Base-by-base conservation (phyloP, 2,113 vertebrate genomes). In the Lagopus muta region DNA sequence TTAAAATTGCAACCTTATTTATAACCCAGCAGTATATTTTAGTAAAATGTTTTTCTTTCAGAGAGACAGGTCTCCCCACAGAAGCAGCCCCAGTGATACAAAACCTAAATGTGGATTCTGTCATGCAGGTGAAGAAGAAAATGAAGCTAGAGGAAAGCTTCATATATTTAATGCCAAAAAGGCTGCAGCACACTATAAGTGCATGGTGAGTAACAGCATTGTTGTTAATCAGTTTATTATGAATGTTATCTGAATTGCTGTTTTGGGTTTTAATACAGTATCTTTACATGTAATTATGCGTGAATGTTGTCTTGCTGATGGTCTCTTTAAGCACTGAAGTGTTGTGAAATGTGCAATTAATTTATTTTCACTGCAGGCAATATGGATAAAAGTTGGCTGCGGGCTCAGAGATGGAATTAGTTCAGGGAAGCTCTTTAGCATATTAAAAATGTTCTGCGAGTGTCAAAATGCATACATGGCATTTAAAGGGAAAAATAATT, bases 171-270 rank as follows among this genome's bases (percentile, higher is more conserved):
- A 98, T 97, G 98, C 98, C 95, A 99, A 99, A 97, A 99, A 99
- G 97, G 99, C 99, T 96, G 99, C 99, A 21, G 99, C 99, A 48
- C 99, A 99, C 96, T 99, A 99, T 98, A 99, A 99, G 97, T 99
- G 99, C 97, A 99, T 99, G 99, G 99, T 99, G 97, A 97, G 98
- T 94, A 74, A 65, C 19, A 24, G 17, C n/a, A 3, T 19, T 88
- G 72, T 43, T 84, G 66, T 65, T 60, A 89, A 40, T 50, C 40
- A 89, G 27, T 42, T 25, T 36, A 0, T 81, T 72, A 36, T 30
- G 55, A 74, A 64, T 91, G 88, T 52, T 88, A 47, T 71, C 71
- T 86, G 78, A 89, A 88, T 64, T 93, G 55, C 47, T 89, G 1
- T 88, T 80, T 64, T 86, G 65, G 65, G 52, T 93, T 89, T 93